Percentiles rank a stretch among this genome's conserved stretches.
Evolutionary conservation across 2,113 vertebrate species (phyloP).

Genomic region (Periophthalmodon schlosseri): DNA sequence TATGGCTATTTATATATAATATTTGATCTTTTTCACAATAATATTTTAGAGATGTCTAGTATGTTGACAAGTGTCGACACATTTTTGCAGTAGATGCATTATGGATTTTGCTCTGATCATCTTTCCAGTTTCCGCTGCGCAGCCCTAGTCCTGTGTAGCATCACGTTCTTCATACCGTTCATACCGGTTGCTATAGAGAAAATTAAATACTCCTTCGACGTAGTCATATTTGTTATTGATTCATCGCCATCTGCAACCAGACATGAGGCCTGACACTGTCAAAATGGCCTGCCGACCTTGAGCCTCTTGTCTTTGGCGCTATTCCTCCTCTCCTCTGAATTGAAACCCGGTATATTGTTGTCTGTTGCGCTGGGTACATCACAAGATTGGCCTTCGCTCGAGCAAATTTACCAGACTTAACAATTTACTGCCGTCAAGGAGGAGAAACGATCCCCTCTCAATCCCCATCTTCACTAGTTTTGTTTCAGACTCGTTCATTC

Average conservation of each 20-base stretch:
- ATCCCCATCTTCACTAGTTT: neutral
- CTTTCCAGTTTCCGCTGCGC: neutral
- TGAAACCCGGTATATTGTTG: conserved; percentile 44
- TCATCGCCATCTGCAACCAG: conserved; percentile 25
- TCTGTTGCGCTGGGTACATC: conserved; percentile 22
- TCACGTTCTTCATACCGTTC: neutral
- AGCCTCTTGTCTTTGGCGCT: conserved; percentile 36
- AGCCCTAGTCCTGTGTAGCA: neutral
- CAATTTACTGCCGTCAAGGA: too few species aligned
- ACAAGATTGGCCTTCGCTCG: conserved; percentile 50
- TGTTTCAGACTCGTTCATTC: neutral
- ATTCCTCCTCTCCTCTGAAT: conserved; percentile 23
- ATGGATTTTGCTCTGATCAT: neutral
- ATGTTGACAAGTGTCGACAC: too few species aligned
- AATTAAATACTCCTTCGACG: neutral
- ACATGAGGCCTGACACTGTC: conserved; percentile 10
- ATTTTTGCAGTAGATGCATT: neutral
- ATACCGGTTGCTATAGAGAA: too few species aligned
- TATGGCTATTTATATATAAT: too few species aligned
- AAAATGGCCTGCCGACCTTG: conserved; percentile 66
- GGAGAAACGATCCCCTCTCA: neutral
- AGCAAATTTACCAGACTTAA: neutral
- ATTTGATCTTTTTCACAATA: neutral
- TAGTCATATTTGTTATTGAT: conserved; percentile 36
- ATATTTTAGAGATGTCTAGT: neutral